Conservation (phyloP, 2,797 vertebrate species). For the Meriones psammophilus region DNA sequence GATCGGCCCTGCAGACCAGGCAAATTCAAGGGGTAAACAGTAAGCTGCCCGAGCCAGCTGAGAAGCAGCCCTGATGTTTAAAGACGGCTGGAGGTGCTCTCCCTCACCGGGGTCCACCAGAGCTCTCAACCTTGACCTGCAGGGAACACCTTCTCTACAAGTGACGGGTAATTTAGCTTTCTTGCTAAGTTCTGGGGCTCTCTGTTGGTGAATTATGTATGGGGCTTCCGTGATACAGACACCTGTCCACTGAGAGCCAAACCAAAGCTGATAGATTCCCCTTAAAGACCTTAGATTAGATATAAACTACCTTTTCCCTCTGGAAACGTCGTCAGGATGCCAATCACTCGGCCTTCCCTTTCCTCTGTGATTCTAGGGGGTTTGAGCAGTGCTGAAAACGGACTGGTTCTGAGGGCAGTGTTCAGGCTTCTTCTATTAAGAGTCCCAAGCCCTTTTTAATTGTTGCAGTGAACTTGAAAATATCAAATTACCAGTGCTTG, state of each 20-base stretch:
- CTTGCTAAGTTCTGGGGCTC: constrained; percentile 89
- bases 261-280: constrained; percentile 84
- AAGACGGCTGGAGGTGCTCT: constrained; percentile 57
- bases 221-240: constrained; percentile 85
- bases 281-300: constrained; percentile 84
- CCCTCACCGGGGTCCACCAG: constrained; percentile 78
- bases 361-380: constrained; percentile 24
- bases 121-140: constrained; percentile 89
- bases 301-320: constrained; percentile 72
- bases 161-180: constrained; percentile 90
- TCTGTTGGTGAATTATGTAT: constrained; percentile 91
- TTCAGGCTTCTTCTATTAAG: background rate
- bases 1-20: constrained; percentile 73
- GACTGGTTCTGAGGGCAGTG: background rate
- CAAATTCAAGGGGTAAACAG: constrained; percentile 33
- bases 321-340: constrained; percentile 78
- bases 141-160: constrained; percentile 86
- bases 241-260: constrained; percentile 85
- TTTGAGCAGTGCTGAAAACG: background rate
- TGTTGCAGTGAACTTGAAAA: background rate
- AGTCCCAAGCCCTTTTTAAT: background rate
- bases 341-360: constrained; percentile 29
- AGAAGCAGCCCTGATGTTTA: constrained; percentile 76
- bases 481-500: background rate
- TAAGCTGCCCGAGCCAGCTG: constrained; percentile 55